Conservation (phyloP, 1,140 invertebrate species). For the Scaptodrosophila lebanonensis region DNA sequence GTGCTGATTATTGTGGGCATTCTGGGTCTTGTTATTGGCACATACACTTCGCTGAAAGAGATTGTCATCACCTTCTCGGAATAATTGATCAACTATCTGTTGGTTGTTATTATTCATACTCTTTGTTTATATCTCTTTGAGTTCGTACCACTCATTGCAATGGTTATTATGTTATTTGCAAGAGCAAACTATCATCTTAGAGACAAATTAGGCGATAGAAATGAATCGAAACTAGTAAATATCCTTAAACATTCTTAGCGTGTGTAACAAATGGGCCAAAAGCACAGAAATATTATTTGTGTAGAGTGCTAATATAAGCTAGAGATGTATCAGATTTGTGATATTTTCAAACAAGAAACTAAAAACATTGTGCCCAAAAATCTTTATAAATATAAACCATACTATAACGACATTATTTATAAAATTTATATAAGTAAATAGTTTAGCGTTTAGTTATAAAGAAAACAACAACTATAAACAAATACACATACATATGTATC, state of each 20-base stretch:
- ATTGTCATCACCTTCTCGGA: conserved; percentile 80
- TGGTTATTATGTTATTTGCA: conserved; percentile 19
- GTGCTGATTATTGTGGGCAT: conserved; percentile 83
- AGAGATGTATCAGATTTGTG: conserved; percentile 63
- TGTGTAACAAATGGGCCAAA: conserved; percentile 32
- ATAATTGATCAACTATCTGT: conserved; percentile 25
- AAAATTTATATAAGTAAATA: conserved; percentile 42
- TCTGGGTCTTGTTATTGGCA: conserved; percentile 83
- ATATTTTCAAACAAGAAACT: too few species aligned
- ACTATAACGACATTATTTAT: too few species aligned
- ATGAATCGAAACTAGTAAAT: conserved; percentile 27
- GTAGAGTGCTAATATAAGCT: conserved; percentile 46
- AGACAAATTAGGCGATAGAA: conserved; percentile 35
- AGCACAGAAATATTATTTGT: conserved; percentile 6
- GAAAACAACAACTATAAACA: conserved; percentile 21
- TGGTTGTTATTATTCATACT: conserved; percentile 5
- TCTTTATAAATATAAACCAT: conserved; percentile 37
- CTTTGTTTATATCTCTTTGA: conserved; percentile 23
- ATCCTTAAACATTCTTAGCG: conserved; percentile 36
- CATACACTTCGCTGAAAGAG: conserved; percentile 83
- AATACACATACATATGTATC: conserved; percentile 1
- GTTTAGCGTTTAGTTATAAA: conserved; percentile 56
- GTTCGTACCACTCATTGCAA: conserved; percentile 48
- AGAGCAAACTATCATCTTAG: conserved; percentile 68
- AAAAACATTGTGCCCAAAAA: conserved; percentile 65